A percentile compares a stretch with the other conserved stretches of the same genome.
Evolutionary conservation across 2,113 vertebrate genomes (phyloP).

Genomic region (Candoia aspera): DNA sequence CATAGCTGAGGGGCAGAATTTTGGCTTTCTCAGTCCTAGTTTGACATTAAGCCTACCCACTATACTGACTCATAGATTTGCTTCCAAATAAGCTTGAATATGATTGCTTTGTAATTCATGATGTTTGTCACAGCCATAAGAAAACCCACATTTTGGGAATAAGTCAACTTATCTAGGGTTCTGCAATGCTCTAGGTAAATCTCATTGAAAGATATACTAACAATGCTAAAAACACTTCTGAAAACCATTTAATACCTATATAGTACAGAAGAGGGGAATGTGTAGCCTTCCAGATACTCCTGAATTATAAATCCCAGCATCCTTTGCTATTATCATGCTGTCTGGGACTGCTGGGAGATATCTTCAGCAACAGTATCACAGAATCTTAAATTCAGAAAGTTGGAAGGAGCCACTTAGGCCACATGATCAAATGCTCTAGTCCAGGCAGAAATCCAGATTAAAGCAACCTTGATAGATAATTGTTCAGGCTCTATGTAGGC

Average conservation of each 20-base stretch:
- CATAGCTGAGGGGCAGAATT: background rate
- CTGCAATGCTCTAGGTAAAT: background rate
- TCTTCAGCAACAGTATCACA: background rate
- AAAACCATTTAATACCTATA: background rate
- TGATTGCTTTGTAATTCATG: background rate
- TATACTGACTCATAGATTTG: background rate
- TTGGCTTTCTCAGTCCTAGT: background rate
- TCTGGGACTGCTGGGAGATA: background rate
- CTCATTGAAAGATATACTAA: background rate
- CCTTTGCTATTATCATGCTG: background rate
- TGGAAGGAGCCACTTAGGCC: background rate
- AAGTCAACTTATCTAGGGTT: background rate
- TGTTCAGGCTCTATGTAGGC: background rate
- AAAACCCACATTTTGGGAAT: background rate
- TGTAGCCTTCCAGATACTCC: background rate
- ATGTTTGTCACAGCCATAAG: background rate
- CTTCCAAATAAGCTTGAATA: background rate
- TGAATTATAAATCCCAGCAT: background rate
- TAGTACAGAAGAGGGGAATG: background rate
- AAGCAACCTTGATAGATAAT: background rate
- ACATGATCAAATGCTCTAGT: background rate
- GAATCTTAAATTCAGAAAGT: background rate
- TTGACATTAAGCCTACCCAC: background rate
- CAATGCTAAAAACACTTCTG: background rate
- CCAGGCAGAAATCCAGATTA: background rate